Evolutionary conservation across 2,113 vertebrate species (phyloP).

Genomic region (Rhea americana): DNA sequence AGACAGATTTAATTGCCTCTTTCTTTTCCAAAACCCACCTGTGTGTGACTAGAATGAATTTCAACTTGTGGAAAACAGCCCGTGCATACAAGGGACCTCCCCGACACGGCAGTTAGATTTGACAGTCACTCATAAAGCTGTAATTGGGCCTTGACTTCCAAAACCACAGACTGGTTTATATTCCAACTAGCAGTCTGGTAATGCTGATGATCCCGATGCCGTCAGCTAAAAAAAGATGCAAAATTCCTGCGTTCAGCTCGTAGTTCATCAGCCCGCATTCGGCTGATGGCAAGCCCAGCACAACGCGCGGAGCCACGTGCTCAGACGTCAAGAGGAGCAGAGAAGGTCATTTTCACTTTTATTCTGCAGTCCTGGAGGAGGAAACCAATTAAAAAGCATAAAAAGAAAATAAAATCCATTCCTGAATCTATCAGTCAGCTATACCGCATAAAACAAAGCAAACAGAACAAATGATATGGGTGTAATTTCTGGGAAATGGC

Average conservation of each 20-base stretch:
- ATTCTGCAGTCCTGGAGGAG: slow-evolving; percentile 27
- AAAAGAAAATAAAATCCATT: slow-evolving; percentile 50
- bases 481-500: slow-evolving; percentile 6
- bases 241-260: slow-evolving; percentile 33
- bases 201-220: slow-evolving; percentile 23
- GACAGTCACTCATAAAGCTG: slow-evolving; percentile 32
- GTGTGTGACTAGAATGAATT: not conserved
- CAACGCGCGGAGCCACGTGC: not conserved
- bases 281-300: not conserved
- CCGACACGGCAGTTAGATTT: not conserved
- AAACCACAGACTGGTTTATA: slow-evolving; percentile 24
- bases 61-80: not conserved
- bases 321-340: not conserved
- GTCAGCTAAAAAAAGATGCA: slow-evolving; percentile 45
- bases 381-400: slow-evolving; percentile 56
- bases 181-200: slow-evolving; percentile 4
- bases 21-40: not conserved
- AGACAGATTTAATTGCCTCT: not conserved
- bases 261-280: not conserved
- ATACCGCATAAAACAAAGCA: slow-evolving; percentile 27
- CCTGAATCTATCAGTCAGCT: slow-evolving; percentile 37
- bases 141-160: slow-evolving; percentile 43
- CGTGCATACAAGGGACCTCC: not conserved
- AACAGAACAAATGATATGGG: not conserved
- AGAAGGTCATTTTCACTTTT: slow-evolving; percentile 44